Conservation (phyloP, 2,797 vertebrate species). For the Eurystomus glaucurus region DNA sequence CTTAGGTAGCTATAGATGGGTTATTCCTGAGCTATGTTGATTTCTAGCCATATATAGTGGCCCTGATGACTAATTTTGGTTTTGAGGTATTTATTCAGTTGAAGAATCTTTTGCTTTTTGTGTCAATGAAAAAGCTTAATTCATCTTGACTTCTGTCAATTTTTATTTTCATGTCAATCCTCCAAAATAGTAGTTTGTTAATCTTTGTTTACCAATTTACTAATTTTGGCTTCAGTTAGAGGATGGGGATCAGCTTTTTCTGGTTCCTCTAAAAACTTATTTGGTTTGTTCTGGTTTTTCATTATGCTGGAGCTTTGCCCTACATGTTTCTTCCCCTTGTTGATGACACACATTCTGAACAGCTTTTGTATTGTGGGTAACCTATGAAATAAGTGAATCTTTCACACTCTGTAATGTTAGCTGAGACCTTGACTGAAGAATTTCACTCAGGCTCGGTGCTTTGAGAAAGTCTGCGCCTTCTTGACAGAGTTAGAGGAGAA, state of each 20-base stretch:
- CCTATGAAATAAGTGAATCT: background rate
- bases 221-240: background rate
- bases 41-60: background rate
- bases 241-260: background rate
- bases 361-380: background rate
- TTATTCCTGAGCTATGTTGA: background rate
- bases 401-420: background rate
- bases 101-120: background rate
- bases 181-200: background rate
- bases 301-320: background rate
- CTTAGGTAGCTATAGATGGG: background rate
- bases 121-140: background rate
- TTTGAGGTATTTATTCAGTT: background rate
- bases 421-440: background rate
- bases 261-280: background rate
- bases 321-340: background rate
- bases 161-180: background rate
- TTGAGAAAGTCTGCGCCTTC: background rate
- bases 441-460: background rate
- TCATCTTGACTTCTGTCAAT: background rate
- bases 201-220: background rate
- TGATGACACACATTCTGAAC: background rate
- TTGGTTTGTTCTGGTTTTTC: background rate
- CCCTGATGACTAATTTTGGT: background rate
- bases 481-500: background rate